Evolutionary conservation across 2,797 vertebrate species (phyloP).

Genomic region (Psittacula derbiana): DNA sequence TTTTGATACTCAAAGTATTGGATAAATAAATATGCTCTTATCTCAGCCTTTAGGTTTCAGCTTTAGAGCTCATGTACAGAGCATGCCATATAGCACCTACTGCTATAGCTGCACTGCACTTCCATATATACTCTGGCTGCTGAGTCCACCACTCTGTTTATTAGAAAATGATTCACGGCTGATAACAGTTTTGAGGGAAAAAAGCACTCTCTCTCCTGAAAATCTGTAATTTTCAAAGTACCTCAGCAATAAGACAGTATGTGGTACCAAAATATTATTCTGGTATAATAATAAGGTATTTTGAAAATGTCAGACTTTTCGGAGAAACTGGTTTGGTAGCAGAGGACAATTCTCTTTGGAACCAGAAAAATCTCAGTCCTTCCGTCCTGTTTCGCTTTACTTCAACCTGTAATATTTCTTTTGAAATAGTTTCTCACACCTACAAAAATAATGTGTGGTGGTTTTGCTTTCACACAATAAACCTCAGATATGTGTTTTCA

Average conservation of each 20-base stretch:
- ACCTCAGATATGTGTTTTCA: fast-evolving
- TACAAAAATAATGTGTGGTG: neutral
- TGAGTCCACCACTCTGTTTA: fast-evolving
- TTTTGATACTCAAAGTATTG: neutral
- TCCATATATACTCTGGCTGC: neutral
- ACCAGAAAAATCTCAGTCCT: neutral
- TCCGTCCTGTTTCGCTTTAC: neutral
- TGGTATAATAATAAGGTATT: neutral
- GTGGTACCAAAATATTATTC: neutral
- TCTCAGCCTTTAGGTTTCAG: neutral
- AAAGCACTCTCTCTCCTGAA: neutral
- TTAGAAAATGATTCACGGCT: neutral
- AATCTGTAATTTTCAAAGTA: neutral
- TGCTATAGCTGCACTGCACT: neutral
- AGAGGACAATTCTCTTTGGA: neutral
- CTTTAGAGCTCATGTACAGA: neutral
- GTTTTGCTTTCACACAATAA: neutral
- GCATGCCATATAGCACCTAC: fast-evolving
- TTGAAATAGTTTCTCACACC: neutral
- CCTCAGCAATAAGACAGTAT: neutral
- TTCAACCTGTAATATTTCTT: neutral
- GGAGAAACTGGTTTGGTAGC: fast-evolving
- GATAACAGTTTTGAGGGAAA: neutral
- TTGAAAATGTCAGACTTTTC: neutral
- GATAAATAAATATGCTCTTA: neutral